Evolutionary conservation across 2,113 vertebrate genomes (phyloP), one percentile per base, ranked within the genome.

Genomic region (Phaethornis superciliosus): DNA sequence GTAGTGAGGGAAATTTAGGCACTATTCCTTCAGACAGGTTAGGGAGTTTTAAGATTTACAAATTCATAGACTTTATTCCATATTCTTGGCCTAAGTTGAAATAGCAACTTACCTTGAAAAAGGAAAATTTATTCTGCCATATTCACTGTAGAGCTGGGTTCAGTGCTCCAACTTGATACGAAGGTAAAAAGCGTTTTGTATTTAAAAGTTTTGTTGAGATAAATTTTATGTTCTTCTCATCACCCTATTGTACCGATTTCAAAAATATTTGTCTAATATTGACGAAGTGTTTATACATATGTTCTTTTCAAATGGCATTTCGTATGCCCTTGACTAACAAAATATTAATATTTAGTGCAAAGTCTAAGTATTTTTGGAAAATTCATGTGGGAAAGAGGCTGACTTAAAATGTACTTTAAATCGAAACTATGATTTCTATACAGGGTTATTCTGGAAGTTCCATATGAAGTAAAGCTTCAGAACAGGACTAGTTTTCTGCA

Each of bases 401-500:
- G n/a, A 64, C 15, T 91, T 47, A 60, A 92, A 86, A 84, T 7
- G 8, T 7, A 24, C 75, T 97, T 96, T 63, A 77, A 15, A 88
- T 70, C 84, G 49, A 91, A 79, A 75, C 27, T 84, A 9, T 17
- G 7, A 71, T 93, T 95, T 96, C 79, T 84, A 40, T 79, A n/a
- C 5, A 32, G 35, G 70, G 26, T 26, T 93, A 12, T 67, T 93
- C 75, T 90, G 81, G 80, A 96, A 90, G 59, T 49, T 94, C 21
- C 55, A 46, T 60, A 37, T 40, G 64, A 95, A 96, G 15, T 82
- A 96, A 92, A 95, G 90, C 90, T 94, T 94, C 91, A 92, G 93
- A 94, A 95, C 46, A 94, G 56, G 58, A 74, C 69, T 83, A 82
- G 75, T 62, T 78, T 77, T 95, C 85, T 93, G 86, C 76, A 92